These are phyloP conservation scores for Proctacanthus coquilletti DNA, from an alignment of 1,140 invertebrate species.

Conservation along the genomic window DNA sequence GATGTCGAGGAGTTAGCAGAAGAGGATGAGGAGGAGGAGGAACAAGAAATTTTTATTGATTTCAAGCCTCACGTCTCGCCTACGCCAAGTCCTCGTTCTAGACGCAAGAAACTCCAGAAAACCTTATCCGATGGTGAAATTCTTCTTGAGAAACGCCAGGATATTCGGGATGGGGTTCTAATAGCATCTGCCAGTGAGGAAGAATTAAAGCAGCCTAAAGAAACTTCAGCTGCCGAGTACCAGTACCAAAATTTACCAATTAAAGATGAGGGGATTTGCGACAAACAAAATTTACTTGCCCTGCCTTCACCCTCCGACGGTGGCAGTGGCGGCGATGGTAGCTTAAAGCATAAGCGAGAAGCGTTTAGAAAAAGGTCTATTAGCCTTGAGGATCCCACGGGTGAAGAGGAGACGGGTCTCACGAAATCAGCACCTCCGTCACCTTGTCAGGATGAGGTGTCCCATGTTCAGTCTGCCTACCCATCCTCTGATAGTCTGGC, in stretches of 20 bases:
- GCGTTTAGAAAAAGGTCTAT: slow-evolving; percentile 46
- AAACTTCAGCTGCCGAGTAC: slow-evolving; percentile 11
- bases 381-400: slow-evolving; percentile 33
- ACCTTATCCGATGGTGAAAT: slow-evolving; percentile 69
- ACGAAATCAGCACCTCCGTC: slow-evolving; percentile 37
- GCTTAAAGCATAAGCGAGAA: slow-evolving; percentile 10
- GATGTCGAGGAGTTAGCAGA: slow-evolving; percentile 14
- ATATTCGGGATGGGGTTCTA: background rate
- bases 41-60: slow-evolving; percentile 71
- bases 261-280: slow-evolving; percentile 40
- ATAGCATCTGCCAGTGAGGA: slow-evolving; percentile 40
- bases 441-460: slow-evolving; percentile 29
- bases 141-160: slow-evolving; percentile 38
- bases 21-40: slow-evolving; percentile 33
- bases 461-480: slow-evolving; percentile 43
- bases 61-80: slow-evolving; percentile 59
- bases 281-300: slow-evolving; percentile 8
- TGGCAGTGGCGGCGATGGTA: background rate
- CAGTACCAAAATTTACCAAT: slow-evolving; percentile 40
- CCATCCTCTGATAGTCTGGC: slow-evolving; percentile 65
- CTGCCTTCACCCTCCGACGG: background rate
- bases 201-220: slow-evolving; percentile 27
- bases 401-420: slow-evolving; percentile 1
- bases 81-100: slow-evolving; percentile 39
- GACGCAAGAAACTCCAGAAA: slow-evolving; percentile 48